Evolutionary conservation across 2,888 invertebrate species (phyloP).

Genomic region (Glyphotaelius pellucidus): DNA sequence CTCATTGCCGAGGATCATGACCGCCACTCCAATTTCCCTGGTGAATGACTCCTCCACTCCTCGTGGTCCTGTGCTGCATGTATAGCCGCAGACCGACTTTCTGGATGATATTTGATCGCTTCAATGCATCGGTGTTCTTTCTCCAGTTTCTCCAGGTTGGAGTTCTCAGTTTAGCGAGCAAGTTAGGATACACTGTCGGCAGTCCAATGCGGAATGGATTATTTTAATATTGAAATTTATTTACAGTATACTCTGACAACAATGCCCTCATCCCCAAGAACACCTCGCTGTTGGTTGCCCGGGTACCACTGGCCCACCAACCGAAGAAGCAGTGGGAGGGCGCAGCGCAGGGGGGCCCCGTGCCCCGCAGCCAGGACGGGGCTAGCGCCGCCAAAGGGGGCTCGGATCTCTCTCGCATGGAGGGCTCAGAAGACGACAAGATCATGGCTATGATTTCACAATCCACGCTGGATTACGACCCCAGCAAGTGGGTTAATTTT

Average conservation of each 20-base stretch:
- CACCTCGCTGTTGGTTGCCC: slow-evolving; percentile 95
- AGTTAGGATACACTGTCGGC: too few species aligned
- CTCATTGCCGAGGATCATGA: too few species aligned
- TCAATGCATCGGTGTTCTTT: too few species aligned
- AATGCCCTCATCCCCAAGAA: slow-evolving; percentile 96
- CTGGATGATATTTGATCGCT: too few species aligned
- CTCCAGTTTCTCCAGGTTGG: too few species aligned
- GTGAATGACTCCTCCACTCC: too few species aligned
- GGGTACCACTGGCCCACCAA: slow-evolving; percentile 91
- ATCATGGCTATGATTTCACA: slow-evolving; percentile 98
- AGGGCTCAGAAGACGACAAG: slow-evolving; percentile 97
- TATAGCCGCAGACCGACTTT: too few species aligned
- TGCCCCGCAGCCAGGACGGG: slow-evolving; percentile 80
- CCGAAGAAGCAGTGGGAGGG: slow-evolving; percentile 88
- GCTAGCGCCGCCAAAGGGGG: slow-evolving; percentile 80
- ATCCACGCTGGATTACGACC: slow-evolving; percentile 97
- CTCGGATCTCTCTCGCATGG: slow-evolving; percentile 91
- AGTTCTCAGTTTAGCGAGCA: too few species aligned
- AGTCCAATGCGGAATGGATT: neutral
- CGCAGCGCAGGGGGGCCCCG: slow-evolving; percentile 83
- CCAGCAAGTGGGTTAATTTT: slow-evolving; percentile 88
- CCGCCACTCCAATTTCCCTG: too few species aligned
- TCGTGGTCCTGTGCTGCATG: too few species aligned
- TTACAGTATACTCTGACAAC: slow-evolving; percentile 93
- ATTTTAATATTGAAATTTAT: neutral